Evolutionary conservation across 2,113 vertebrate genomes (phyloP), one percentile per base, ranked within the genome.

Genomic region (Chrysemys picta): DNA sequence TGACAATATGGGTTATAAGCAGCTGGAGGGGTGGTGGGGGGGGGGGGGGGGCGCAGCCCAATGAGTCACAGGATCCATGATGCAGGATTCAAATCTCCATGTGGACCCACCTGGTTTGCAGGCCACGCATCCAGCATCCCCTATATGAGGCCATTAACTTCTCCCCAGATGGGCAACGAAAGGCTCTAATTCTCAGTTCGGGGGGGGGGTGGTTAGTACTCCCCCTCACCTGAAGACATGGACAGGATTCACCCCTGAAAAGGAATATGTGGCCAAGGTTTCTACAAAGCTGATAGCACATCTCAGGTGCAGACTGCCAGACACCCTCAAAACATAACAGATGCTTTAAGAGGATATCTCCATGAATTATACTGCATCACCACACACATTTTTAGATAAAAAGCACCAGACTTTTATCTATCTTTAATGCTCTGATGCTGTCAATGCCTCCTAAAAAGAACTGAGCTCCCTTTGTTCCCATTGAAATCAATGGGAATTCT

Each of bases 11-110:
- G 25, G 5, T 35, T 45, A 49, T 35, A 35, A 10, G 16, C 22
- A 14, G 47, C 7, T 4, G n/a, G 53, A 3, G 29, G 6, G 7
- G 75, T 19, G 10, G 3, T 13, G 10, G 5, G 79, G 31, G 75
- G 7, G 75, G 24, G 10, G 3, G 21, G 10, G 5, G 79, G 31
- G 75, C 72, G 83, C 87, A n/a, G 10, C 11, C 50, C 14, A 42
- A 25, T 56, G 38, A 1, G 78, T 21, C 84, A 80, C 22, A 27
- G 47, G 42, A 88, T 19, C 80, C 72, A 85, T 56, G 69, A 62
- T 4, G 16, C 10, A 38, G 25, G 1, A 94, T 49, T 85, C 4
- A 2, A 2, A 89, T 25, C 17, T 72, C 35, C 0, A 0, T 0
- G 50, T 8, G 35, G 57, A 92, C 27, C 31, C 87, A 53, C 1